Percentiles rank a stretch among this genome's conserved stretches.
Conservation (phyloP, 2,113 vertebrate species). For the Lepisosteus osseus region DNA sequence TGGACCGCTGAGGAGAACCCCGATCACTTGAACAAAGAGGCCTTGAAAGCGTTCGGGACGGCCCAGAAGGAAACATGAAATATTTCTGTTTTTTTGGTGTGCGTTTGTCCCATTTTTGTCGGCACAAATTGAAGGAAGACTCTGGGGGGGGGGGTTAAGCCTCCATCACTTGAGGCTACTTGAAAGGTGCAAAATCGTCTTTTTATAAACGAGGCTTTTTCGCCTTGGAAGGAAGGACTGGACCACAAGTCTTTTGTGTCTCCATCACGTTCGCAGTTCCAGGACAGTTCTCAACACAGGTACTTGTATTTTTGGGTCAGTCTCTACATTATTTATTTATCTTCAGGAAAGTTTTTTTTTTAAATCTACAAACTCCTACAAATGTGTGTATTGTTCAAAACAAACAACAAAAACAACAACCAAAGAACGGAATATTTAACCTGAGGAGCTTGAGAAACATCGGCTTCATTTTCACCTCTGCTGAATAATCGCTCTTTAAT, state of each 20-base stretch:
- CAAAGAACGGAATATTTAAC: slow-evolving; percentile 72
- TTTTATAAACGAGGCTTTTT: slow-evolving; percentile 73
- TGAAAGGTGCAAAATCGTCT: slow-evolving; percentile 72
- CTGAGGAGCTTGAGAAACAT: slow-evolving; percentile 41
- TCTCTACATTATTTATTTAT: slow-evolving; percentile 65
- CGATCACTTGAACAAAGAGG: slow-evolving; percentile 55
- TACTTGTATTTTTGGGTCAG: slow-evolving; percentile 54
- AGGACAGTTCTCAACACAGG: slow-evolving; percentile 60
- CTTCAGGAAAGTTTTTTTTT: slow-evolving; percentile 51
- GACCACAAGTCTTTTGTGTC: slow-evolving; percentile 49
- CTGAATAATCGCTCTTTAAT: slow-evolving; percentile 8
- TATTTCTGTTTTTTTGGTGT: not conserved
- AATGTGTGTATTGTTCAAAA: not conserved
- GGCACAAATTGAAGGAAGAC: slow-evolving; percentile 49
- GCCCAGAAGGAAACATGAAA: no score
- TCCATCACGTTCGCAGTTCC: slow-evolving; percentile 29
- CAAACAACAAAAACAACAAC: slow-evolving; percentile 45
- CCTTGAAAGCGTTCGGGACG: not conserved
- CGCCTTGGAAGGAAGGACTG: slow-evolving; percentile 58
- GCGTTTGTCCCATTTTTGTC: slow-evolving; percentile 44
- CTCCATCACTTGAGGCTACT: slow-evolving; percentile 66
- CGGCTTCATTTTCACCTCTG: slow-evolving; percentile 25
- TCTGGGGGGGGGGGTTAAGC: slow-evolving; percentile 45
- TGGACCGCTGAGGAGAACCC: not conserved
- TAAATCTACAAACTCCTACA: slow-evolving; percentile 22